Base-by-base conservation (phyloP, 2,888 invertebrate genomes). In the Drosophila austrosaltans region DNA sequence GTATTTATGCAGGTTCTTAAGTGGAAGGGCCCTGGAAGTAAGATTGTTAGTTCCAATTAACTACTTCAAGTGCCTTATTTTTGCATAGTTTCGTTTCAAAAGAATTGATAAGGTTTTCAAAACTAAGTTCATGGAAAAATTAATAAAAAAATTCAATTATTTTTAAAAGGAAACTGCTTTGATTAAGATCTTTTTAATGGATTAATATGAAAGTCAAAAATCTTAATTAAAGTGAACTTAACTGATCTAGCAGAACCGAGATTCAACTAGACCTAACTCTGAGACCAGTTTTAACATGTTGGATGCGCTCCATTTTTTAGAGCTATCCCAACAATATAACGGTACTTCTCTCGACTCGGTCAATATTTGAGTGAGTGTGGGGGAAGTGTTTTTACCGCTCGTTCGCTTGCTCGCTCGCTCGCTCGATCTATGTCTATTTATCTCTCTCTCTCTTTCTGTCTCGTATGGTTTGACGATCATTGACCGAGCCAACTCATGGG, bases 291-390 rank as follows among this genome's bases (percentile, higher is more conserved):
- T 85, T 4, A 36, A 36, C 2, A 8, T 2, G 3, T 57, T 57
- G 36, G 32, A 64, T 60, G 63, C 69, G 77, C 77, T 79, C 73
- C 67, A 71, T 81, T 89, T 81, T 89, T 80, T 80, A 66, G 87
- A 86, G 82, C 87, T 87, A 89, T 87, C 89, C 89, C 88, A 87
- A 87, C 88, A 87, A 83, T 63, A 71, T 88, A 87, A 89, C 89
- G 89, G 87, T 53, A 66, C 7, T 66, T 66, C 48, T 48, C 22
- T 48, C 40, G 60, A 61, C 66, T 69, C 54, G 65, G 59, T 59
- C 39, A 59, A 65, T 65, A 53, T 59, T 12, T 3, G 39, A 28
- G 36, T 36, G 10, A 64, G 64, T 58, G 53, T 58, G 53, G 59
- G 39, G 57, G 58, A 40, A 48, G 65, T 40, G 39, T 16, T 30